Evolutionary conservation across 2,888 invertebrate genomes (phyloP), one percentile per base, ranked within the genome.

Genomic region (Apoderus coryli): DNA sequence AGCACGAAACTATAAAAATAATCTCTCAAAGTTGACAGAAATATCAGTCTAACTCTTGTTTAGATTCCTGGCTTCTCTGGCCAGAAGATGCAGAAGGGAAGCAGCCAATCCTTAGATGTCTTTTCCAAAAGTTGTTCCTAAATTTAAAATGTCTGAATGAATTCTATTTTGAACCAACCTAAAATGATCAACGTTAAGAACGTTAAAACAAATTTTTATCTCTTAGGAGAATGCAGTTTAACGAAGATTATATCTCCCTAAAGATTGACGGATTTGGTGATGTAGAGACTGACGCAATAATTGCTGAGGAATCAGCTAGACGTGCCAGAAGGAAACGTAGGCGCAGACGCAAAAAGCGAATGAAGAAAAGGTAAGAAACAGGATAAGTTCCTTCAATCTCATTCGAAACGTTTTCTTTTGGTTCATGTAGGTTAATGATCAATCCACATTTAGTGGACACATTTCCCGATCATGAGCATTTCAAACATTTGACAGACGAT

Each of bases 401-500:
- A 2, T 7, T 11, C 13, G 10, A 11, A 15, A 9, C 23, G 14
- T 2, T 14, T 3, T 15, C 3, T 19, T n/a, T 4, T 28, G 10
- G 15, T 25, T 25, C 14, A 22, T 9, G 19, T 9, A 38, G 38
- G 13, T 24, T 47, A 27, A 44, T 46, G 1, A 31, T 45, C 24
- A 39, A 39, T 27, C 35, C 42, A 2, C 44, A 41, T 26, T 30
- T 44, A 23, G 39, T 44, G 7, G 43, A 44, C 24, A 37, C 42
- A 6, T 38, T 39, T 3, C 38, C 34, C 11, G 36, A 44, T 27
- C 38, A 45, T 14, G 46, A 46, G 28, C 39, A 36, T 5, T 46
- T 43, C 31, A 48, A 48, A 33, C 37, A 41, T 29, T 35, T 47
- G 41, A 80, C 84, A 50, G 78, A 80, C 0, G 84, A 85, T 45